Conservation (phyloP, 2,888 invertebrate genomes). For the Stenurella melanura region DNA sequence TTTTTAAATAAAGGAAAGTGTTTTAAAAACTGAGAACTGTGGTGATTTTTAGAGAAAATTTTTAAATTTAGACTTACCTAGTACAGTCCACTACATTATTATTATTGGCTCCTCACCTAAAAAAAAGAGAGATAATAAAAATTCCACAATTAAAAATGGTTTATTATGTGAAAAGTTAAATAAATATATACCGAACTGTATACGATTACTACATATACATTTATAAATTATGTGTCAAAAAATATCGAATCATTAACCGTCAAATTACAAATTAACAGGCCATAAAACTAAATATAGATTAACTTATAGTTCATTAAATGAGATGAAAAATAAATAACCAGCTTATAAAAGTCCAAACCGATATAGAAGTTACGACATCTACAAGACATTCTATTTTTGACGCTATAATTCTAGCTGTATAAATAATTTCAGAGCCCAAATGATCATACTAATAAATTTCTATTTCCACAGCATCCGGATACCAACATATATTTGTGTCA, state of each 20-base stretch:
- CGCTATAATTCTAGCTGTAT: slow-evolving; percentile 53
- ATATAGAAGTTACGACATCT: slow-evolving; percentile 61
- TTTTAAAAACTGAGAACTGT: no score
- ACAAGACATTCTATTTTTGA: slow-evolving; percentile 60
- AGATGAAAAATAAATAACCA: slow-evolving; percentile 60
- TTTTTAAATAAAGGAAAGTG: no score
- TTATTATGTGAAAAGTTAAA: background rate
- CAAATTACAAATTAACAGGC: slow-evolving; percentile 58
- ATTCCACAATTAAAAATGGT: background rate
- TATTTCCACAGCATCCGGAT: slow-evolving; percentile 36
- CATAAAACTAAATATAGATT: slow-evolving; percentile 59
- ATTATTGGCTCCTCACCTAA: background rate
- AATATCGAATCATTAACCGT: slow-evolving; percentile 43
- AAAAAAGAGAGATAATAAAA: background rate
- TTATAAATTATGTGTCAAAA: slow-evolving; percentile 18
- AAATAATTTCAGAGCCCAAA: slow-evolving; percentile 51
- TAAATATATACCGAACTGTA: background rate
- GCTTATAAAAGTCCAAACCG: slow-evolving; percentile 59
- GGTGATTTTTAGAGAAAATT: no score
- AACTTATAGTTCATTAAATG: slow-evolving; percentile 57
- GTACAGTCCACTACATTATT: background rate
- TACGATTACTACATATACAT: background rate
- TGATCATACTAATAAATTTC: slow-evolving; percentile 41
- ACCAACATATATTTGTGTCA: slow-evolving; percentile 28
- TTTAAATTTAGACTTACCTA: background rate